phyloP scores from a whole-genome alignment of 2,797 vertebrate species.

The Malacoraja senta region DNA sequence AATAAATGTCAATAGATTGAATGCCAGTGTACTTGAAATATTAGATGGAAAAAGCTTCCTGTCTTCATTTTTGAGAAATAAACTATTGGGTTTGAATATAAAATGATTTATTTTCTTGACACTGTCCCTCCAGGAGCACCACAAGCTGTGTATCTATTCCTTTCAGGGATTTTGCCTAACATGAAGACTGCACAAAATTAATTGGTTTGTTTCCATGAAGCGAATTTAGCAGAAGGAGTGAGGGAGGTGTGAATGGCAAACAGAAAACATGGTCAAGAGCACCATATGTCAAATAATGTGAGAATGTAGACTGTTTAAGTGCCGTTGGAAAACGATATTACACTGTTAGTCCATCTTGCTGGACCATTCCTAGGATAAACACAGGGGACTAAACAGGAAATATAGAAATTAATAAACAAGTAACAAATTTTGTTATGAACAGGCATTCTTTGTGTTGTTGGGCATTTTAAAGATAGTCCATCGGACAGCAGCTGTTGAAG shows the following conservation, averaged over 20 bases:
- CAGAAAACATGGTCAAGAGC: conserved; percentile 25
- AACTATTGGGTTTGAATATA: not conserved
- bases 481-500: not conserved
- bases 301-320: not conserved
- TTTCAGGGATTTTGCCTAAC: not conserved
- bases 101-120: not conserved
- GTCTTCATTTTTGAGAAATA: not conserved
- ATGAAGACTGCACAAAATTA: conserved; percentile 34
- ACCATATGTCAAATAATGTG: conserved; percentile 38
- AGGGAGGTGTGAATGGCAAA: conserved; percentile 16
- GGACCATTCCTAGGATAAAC: not conserved
- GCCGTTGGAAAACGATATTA: not conserved
- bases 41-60: not conserved
- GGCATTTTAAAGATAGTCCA: not conserved
- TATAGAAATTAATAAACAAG: not conserved
- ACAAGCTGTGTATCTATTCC: not conserved
- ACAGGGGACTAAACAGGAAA: not conserved
- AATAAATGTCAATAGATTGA: conserved; percentile 28
- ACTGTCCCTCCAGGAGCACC: not conserved
- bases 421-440: not conserved
- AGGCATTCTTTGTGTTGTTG: not conserved
- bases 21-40: conserved; percentile 16
- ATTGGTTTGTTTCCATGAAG: conserved; percentile 26
- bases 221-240: conserved; percentile 26
- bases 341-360: not conserved